Evolutionary conservation across 1,140 invertebrate genomes (phyloP).

Genomic region (Pentalonia nigronervosa): DNA sequence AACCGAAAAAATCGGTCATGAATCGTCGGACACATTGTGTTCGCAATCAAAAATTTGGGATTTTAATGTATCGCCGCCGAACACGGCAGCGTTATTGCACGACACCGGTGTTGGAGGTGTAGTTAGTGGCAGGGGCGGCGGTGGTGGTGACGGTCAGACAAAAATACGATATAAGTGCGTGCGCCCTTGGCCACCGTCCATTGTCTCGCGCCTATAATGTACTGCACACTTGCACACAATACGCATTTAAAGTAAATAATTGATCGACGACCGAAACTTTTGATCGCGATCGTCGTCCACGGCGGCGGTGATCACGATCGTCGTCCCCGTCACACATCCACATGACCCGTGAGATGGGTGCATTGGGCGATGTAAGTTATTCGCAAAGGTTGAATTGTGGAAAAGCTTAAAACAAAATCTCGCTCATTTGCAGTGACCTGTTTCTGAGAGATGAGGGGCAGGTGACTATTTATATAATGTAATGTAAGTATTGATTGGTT

Average conservation of each 20-base stretch:
- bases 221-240: not conserved
- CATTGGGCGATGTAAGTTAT: not conserved
- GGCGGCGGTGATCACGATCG: no score
- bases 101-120: not conserved
- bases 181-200: no score
- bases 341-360: not conserved
- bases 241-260: not conserved
- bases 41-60: not conserved
- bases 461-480: no score
- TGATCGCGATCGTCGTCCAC: not conserved
- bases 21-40: not conserved
- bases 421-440: not conserved
- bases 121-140: no score
- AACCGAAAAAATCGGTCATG: no score
- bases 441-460: no score
- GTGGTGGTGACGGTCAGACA: conserved; percentile 1
- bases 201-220: not conserved
- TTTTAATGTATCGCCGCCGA: conserved; percentile 20
- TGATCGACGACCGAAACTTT: not conserved
- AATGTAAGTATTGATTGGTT: no score
- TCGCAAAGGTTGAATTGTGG: not conserved
- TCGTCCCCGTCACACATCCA: not conserved
- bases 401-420: not conserved
- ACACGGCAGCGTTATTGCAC: not conserved
- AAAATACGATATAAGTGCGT: not conserved